A percentile compares a stretch with the other conserved stretches of the same genome.
Evolutionary conservation across 2,113 vertebrate species (phyloP).

Genomic region (Nestor notabilis): DNA sequence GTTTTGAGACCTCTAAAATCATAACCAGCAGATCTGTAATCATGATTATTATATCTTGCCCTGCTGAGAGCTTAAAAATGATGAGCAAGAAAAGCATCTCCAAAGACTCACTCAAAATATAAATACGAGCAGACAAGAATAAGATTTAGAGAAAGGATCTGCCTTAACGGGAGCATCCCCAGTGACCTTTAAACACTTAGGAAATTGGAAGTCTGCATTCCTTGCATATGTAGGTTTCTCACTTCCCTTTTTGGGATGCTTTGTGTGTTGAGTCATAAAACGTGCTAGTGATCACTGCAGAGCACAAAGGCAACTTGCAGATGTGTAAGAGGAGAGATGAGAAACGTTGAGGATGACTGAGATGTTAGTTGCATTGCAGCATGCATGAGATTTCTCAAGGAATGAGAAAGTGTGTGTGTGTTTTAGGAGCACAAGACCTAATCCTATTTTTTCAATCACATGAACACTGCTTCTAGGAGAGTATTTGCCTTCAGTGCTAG

Average conservation of each 20-base stretch:
- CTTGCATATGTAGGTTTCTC: neutral
- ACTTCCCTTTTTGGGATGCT: neutral
- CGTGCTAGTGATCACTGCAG: neutral
- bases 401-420: neutral
- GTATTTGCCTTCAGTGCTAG: neutral
- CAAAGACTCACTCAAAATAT: neutral
- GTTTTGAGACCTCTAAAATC: neutral
- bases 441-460: neutral
- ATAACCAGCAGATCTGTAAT: neutral
- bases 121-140: neutral
- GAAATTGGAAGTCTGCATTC: neutral
- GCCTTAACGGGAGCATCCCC: neutral
- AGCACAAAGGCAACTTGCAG: neutral
- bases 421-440: neutral
- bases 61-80: neutral
- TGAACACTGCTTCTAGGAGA: rapidly evolving
- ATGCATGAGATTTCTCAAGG: neutral
- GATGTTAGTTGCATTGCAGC: neutral
- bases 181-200: neutral
- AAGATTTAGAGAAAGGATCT: neutral
- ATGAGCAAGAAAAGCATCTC: neutral
- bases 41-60: neutral
- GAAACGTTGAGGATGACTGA: neutral
- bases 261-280: neutral
- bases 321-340: neutral